phyloP scores from a whole-genome alignment of 2,888 invertebrate genomes.

The Dugesia japonica region DNA sequence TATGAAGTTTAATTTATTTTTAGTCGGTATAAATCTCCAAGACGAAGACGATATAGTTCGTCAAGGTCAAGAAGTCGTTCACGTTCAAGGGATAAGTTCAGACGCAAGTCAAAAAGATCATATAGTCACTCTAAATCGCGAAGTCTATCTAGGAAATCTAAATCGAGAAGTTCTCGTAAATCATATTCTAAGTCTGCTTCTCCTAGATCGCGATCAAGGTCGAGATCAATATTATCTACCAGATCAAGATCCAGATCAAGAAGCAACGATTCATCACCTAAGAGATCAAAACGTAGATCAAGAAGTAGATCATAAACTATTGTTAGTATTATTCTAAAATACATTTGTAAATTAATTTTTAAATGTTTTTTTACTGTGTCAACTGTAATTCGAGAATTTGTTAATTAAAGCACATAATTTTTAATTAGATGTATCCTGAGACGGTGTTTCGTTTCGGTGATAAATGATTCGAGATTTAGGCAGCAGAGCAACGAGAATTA shows the following conservation, averaged over 20 bases:
- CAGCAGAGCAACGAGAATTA: background rate
- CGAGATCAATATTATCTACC: background rate
- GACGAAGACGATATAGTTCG: background rate
- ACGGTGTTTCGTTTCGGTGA: slow-evolving; percentile 20
- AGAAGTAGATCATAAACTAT: background rate
- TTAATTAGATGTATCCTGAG: slow-evolving; percentile 20
- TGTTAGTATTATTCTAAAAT: background rate
- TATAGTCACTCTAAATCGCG: background rate
- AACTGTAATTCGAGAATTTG: no score
- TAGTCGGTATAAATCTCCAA: background rate
- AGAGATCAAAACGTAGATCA: background rate
- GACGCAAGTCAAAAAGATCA: background rate
- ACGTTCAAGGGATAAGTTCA: background rate
- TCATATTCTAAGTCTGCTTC: background rate
- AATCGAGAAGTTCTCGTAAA: background rate
- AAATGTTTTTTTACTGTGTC: background rate
- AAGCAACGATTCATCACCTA: background rate
- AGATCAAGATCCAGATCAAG: background rate
- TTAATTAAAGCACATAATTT: background rate
- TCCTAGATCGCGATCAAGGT: background rate
- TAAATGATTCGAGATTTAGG: slow-evolving; percentile 13
- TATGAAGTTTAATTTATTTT: background rate
- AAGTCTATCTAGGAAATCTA: background rate
- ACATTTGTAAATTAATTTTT: background rate
- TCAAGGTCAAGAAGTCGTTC: background rate